Conservation (phyloP, 2,797 vertebrate genomes). For the Catostomus latipinnis region DNA sequence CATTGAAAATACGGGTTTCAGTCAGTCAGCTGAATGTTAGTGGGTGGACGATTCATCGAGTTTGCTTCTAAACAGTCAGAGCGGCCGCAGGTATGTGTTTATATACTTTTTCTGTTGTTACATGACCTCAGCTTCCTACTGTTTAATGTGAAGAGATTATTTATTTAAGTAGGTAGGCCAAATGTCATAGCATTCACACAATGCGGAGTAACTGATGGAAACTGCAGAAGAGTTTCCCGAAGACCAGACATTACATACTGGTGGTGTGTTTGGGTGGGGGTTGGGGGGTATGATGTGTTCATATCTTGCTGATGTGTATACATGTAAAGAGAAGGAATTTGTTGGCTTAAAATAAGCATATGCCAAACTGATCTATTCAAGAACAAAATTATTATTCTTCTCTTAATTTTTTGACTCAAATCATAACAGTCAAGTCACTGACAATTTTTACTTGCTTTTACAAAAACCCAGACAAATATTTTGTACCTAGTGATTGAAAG, state of each 20-base stretch:
- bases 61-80: slow-evolving; percentile 29
- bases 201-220: slow-evolving; percentile 41
- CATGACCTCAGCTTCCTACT: slow-evolving; percentile 55
- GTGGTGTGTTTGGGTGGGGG: neutral
- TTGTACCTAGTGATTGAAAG: slow-evolving; percentile 14
- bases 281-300: neutral
- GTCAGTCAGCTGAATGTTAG: slow-evolving; percentile 23
- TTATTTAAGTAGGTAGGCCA: slow-evolving; percentile 50
- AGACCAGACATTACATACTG: slow-evolving; percentile 27
- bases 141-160: slow-evolving; percentile 56
- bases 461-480: slow-evolving; percentile 39
- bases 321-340: slow-evolving; percentile 25
- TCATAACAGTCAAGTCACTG: slow-evolving; percentile 32
- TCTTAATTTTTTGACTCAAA: neutral
- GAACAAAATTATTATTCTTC: slow-evolving; percentile 11
- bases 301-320: slow-evolving; percentile 35
- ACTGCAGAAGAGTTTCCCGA: slow-evolving; percentile 27
- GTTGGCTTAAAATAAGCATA: slow-evolving; percentile 38
- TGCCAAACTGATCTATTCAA: slow-evolving; percentile 36
- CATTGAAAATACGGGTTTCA: slow-evolving; percentile 47
- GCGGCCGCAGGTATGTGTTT: slow-evolving; percentile 36
- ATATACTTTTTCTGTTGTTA: slow-evolving; percentile 53
- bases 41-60: slow-evolving; percentile 32
- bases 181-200: slow-evolving; percentile 39
- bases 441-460: slow-evolving; percentile 38